Evolutionary conservation across 2,113 vertebrate genomes (phyloP).

Genomic region (Ceuthmochares aereus): DNA sequence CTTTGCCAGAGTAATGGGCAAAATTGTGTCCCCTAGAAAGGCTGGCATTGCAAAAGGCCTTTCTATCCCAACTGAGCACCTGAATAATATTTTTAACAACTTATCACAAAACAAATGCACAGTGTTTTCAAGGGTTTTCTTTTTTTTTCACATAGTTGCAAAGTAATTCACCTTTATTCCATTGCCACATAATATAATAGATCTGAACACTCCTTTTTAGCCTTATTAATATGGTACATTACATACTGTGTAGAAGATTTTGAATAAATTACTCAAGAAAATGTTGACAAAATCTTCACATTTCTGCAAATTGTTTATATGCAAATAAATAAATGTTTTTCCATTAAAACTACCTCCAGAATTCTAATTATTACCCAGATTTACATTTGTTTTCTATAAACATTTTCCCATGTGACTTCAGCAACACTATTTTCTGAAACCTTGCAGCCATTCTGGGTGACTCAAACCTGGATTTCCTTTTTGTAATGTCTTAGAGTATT

Average conservation of each 20-base stretch:
- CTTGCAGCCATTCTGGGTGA: not conserved
- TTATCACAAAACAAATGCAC: not conserved
- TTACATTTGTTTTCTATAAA: constrained; percentile 13
- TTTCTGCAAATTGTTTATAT: constrained; percentile 4
- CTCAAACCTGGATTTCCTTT: constrained; percentile 2
- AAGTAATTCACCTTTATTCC: not conserved
- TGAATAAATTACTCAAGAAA: not conserved
- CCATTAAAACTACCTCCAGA: not conserved
- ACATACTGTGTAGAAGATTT: not conserved
- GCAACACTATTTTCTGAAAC: not conserved
- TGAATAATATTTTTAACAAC: constrained; percentile 8
- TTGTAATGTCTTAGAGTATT: not conserved
- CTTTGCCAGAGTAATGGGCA: constrained; percentile 1
- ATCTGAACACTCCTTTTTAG: not conserved
- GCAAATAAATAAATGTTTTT: not conserved
- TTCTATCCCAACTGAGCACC: constrained; percentile 8
- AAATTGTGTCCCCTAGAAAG: not conserved
- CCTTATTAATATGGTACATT: not conserved
- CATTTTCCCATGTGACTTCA: not conserved
- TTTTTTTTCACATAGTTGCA: not conserved
- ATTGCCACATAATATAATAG: not conserved
- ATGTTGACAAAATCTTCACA: constrained; percentile 1
- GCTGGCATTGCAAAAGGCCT: not conserved
- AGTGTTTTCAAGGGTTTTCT: not conserved
- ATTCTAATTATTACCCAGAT: not conserved